Percentiles rank a stretch among this genome's conserved stretches.
These are phyloP conservation scores for Pomacea canaliculata DNA, from an alignment of 2,888 invertebrate species.

Conservation along the genomic window DNA sequence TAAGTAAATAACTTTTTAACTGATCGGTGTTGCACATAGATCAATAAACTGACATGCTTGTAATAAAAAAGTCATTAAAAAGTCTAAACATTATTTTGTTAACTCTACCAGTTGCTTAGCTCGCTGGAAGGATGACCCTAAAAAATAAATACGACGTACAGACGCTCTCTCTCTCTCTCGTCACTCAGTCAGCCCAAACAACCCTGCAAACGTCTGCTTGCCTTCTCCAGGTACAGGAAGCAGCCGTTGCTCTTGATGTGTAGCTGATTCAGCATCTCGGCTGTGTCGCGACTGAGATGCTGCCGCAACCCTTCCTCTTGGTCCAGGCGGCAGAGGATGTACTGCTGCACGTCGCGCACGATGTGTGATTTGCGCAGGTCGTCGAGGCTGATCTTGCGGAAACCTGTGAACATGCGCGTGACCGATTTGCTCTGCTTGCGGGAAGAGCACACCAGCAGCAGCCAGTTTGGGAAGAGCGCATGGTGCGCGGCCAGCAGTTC, in stretches of 20 bases:
- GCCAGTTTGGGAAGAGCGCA: slow-evolving; percentile 92
- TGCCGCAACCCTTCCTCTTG: slow-evolving; percentile 89
- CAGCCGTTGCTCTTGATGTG: slow-evolving; percentile 94
- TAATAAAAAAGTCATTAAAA: too few relatives aligned
- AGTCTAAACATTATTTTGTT: too few relatives aligned
- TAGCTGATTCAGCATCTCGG: slow-evolving; percentile 93
- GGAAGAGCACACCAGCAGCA: slow-evolving; percentile 89
- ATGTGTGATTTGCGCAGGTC: slow-evolving; percentile 86
- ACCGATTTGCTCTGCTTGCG: slow-evolving; percentile 81
- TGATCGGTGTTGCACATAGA: too few relatives aligned
- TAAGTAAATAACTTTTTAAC: too few relatives aligned
- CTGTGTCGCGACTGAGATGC: slow-evolving; percentile 90
- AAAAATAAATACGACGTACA: too few relatives aligned
- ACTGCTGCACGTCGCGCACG: slow-evolving; percentile 94
- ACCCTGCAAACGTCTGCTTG: neutral
- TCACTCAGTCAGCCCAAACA: too few relatives aligned
- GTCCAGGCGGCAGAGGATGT: slow-evolving; percentile 87
- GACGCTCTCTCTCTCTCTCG: too few relatives aligned
- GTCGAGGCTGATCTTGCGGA: slow-evolving; percentile 90
- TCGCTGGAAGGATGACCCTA: too few relatives aligned
- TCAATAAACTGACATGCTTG: too few relatives aligned
- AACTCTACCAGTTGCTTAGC: too few relatives aligned
- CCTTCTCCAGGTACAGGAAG: slow-evolving; percentile 69
- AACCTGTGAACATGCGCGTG: slow-evolving; percentile 81
- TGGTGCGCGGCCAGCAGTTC: slow-evolving; percentile 90